Evolutionary conservation across 2,797 vertebrate species (phyloP).

Genomic region (Syncerus caffer): DNA sequence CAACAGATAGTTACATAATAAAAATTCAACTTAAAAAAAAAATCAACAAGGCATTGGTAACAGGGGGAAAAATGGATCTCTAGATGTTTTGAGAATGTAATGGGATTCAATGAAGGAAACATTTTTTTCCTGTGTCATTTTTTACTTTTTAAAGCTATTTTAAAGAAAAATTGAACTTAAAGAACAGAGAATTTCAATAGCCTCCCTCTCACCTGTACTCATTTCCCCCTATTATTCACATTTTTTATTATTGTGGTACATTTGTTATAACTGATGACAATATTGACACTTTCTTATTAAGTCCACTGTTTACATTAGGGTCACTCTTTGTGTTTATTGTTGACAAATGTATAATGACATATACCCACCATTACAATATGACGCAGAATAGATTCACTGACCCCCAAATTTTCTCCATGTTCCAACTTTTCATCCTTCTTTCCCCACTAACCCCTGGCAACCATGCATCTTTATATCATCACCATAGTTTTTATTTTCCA

Average conservation of each 20-base stretch:
- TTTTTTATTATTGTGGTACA: not conserved
- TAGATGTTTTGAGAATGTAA: slow-evolving; percentile 2
- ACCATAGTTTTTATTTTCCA: not conserved
- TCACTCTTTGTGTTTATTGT: not conserved
- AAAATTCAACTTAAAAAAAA: not conserved
- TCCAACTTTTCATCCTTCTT: not conserved
- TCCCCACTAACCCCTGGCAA: not conserved
- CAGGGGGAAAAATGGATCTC: not conserved
- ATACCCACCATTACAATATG: not conserved
- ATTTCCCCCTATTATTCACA: not conserved
- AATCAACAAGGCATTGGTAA: not conserved
- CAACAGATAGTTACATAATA: not conserved
- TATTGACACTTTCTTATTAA: not conserved
- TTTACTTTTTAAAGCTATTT: not conserved
- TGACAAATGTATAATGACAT: not conserved
- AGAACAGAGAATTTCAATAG: not conserved
- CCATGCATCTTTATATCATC: not conserved
- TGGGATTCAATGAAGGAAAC: not conserved
- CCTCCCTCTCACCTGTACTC: not conserved
- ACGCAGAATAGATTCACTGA: not conserved
- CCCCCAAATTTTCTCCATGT: not conserved
- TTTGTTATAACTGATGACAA: not conserved
- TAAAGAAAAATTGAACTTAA: not conserved
- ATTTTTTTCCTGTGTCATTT: not conserved
- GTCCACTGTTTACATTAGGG: not conserved